phyloP scores from a whole-genome alignment of 2,888 invertebrate species.

The Philopedon plagiatum region DNA sequence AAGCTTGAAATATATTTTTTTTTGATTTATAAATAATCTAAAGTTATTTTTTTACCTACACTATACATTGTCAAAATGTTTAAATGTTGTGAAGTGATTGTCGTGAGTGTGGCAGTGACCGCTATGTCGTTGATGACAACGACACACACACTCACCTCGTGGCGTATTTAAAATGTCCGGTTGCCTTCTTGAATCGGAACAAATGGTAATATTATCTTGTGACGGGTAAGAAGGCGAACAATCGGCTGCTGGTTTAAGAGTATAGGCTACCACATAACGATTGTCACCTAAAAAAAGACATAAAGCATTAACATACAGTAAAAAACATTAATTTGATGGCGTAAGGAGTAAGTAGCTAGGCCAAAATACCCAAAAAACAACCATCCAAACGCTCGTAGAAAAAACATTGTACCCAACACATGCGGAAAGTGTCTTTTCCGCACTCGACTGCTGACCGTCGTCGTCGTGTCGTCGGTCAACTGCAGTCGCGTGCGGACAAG shows the following conservation, averaged over 20 bases:
- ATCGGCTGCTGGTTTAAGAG: constrained; percentile 78
- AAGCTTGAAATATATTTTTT: no score
- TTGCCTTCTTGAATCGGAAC: constrained; percentile 63
- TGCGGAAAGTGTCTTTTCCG: no score
- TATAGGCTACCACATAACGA: constrained; percentile 88
- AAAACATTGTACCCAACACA: no score
- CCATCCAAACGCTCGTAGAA: no score
- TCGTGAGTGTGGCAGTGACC: constrained; percentile 42
- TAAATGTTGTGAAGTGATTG: constrained; percentile 54
- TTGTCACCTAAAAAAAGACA: constrained; percentile 70
- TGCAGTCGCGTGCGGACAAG: no score
- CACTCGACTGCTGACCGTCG: no score
- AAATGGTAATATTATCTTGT: constrained; percentile 54
- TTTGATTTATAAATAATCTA: no score
- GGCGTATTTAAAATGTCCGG: constrained; percentile 84
- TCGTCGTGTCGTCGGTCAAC: no score
- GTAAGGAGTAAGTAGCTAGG: no score
- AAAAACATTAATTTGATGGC: no score
- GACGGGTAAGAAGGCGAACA: constrained; percentile 58
- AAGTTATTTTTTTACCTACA: neutral
- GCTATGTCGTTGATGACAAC: constrained; percentile 51
- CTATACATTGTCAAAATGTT: constrained; percentile 56
- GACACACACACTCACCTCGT: constrained; percentile 71
- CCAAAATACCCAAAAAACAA: no score
- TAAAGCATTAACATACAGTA: no score